Conservation (phyloP, 2,797 vertebrate species). For the Eulemur mongoz region DNA sequence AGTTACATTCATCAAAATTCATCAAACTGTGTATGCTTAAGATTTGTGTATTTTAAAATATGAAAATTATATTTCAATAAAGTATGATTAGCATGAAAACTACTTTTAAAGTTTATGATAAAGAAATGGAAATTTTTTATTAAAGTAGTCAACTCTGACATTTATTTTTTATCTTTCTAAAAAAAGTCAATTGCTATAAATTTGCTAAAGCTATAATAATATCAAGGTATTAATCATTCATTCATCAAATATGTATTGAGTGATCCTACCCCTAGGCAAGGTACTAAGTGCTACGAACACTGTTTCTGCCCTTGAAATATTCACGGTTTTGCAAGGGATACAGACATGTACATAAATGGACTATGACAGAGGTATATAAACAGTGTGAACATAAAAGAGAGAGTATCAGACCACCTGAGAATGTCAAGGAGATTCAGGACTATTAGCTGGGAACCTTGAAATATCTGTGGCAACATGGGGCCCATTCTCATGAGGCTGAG, state of each 20-base stretch:
- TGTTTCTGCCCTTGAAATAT: neutral
- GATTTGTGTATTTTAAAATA: neutral
- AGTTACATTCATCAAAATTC: neutral
- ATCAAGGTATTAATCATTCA: neutral
- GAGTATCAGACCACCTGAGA: neutral
- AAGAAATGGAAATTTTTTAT: neutral
- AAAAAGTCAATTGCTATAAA: neutral
- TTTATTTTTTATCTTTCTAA: neutral
- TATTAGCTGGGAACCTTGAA: neutral
- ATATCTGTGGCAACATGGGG: neutral
- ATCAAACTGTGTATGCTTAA: neutral
- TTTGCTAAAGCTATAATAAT: neutral
- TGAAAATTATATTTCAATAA: neutral
- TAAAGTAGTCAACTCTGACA: neutral
- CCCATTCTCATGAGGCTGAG: neutral
- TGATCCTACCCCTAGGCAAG: neutral
- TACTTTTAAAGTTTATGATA: slow-evolving; percentile 7
- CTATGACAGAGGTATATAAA: neutral
- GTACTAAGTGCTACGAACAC: neutral
- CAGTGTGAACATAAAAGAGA: neutral
- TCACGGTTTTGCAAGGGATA: neutral
- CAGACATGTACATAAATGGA: neutral
- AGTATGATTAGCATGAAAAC: neutral
- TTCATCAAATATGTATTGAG: neutral
- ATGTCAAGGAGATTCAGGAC: neutral